Evolutionary conservation across 2,113 vertebrate species (phyloP).

Genomic region (Clarias batrachus): DNA sequence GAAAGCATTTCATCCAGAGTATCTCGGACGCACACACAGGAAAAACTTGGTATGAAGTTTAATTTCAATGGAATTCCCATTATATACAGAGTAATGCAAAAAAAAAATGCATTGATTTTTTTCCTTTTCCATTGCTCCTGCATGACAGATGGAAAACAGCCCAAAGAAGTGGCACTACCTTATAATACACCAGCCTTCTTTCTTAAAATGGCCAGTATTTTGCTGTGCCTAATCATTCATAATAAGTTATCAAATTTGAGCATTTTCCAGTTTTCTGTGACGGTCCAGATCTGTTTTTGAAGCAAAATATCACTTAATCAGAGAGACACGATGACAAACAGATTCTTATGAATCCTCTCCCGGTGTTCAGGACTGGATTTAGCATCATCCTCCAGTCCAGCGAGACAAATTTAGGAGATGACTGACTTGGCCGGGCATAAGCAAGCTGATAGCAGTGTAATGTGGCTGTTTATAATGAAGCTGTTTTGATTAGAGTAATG

Average conservation of each 20-base stretch:
- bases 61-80: neutral
- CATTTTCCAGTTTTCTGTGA: neutral
- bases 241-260: neutral
- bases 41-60: no score
- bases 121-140: neutral
- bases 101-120: no score
- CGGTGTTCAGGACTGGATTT: slow-evolving; percentile 34
- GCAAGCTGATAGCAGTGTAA: slow-evolving; percentile 33
- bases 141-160: neutral
- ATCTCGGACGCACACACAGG: neutral
- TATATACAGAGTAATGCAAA: neutral
- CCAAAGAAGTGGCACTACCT: no score
- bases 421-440: slow-evolving; percentile 19
- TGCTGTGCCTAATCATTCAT: neutral
- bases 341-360: slow-evolving; percentile 39
- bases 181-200: neutral
- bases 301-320: slow-evolving; percentile 42
- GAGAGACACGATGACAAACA: slow-evolving; percentile 29
- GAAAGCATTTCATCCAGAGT: neutral
- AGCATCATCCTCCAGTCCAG: slow-evolving; percentile 28
- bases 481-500: slow-evolving; percentile 36
- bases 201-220: neutral
- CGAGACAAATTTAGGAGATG: slow-evolving; percentile 23
- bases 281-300: neutral
- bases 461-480: slow-evolving; percentile 30